These are phyloP conservation scores for Drosophila kuntzei DNA, from an alignment of 2,888 invertebrate species.

Conservation along the genomic window DNA sequence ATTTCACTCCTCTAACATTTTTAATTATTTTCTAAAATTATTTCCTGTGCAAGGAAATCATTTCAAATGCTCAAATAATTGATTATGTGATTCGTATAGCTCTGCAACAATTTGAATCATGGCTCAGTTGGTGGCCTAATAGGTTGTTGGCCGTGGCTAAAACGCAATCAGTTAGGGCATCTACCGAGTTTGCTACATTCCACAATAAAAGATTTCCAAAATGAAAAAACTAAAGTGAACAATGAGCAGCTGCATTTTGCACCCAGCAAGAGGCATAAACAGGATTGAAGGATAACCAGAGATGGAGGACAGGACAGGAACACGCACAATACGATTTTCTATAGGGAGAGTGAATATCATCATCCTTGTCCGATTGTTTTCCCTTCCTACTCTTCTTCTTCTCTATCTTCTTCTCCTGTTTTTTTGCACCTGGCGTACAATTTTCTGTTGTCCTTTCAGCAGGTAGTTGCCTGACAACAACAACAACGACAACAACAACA, in stretches of 20 bases:
- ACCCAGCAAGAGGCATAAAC: constrained; percentile 51
- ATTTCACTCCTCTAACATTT: too few species aligned
- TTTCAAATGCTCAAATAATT: constrained; percentile 31
- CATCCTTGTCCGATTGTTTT: constrained; percentile 36
- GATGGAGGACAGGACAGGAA: constrained; percentile 19
- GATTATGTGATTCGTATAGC: constrained; percentile 47
- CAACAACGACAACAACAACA: constrained; percentile 21
- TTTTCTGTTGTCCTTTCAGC: constrained; percentile 55
- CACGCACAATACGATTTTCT: constrained; percentile 60
- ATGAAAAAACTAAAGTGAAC: constrained; percentile 16
- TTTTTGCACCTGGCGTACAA: constrained; percentile 66
- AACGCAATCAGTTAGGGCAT: constrained; percentile 25
- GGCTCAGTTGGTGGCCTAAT: constrained; percentile 57
- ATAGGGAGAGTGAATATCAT: constrained; percentile 36
- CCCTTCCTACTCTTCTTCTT: constrained; percentile 2
- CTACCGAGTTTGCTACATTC: constrained; percentile 6
- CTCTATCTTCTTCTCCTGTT: constrained; percentile 1
- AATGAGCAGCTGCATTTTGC: constrained; percentile 71
- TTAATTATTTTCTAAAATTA: constrained; percentile 8
- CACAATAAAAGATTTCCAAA: constrained; percentile 7
- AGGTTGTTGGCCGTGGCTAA: constrained; percentile 37
- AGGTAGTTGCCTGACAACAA: constrained; percentile 61
- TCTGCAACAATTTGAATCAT: constrained; percentile 14
- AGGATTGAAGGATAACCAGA: constrained; percentile 62
- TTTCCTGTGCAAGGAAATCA: not conserved